Conservation (phyloP, 2,888 invertebrate species). For the Xestia xanthographa region DNA sequence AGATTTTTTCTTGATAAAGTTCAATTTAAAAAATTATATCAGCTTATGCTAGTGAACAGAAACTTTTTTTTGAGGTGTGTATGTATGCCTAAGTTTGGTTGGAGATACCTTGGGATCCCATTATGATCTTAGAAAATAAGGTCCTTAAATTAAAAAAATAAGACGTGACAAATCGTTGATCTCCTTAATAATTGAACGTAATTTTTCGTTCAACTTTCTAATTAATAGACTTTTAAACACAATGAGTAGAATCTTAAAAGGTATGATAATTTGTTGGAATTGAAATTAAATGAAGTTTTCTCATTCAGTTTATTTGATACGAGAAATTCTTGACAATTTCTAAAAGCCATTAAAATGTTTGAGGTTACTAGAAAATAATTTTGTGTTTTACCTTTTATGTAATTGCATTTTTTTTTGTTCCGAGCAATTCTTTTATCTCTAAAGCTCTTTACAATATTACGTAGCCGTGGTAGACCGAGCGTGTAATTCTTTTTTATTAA, state of each 20-base stretch:
- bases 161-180: neutral
- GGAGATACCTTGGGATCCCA: neutral
- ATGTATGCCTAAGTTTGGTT: neutral
- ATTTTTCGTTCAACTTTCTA: conserved; percentile 38
- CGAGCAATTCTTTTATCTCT: conserved; percentile 45
- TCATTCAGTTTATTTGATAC: conserved; percentile 50
- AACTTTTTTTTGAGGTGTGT: too few relatives aligned
- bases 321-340: conserved; percentile 49
- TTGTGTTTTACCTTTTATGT: conserved; percentile 54
- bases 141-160: neutral
- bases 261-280: conserved; percentile 60
- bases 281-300: conserved; percentile 58
- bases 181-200: conserved; percentile 26
- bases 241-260: conserved; percentile 51
- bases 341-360: conserved; percentile 54
- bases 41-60: too few relatives aligned
- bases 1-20: too few relatives aligned
- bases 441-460: conserved; percentile 40
- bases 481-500: conserved; percentile 10
- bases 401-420: conserved; percentile 55
- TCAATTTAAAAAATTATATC: too few relatives aligned
- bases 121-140: neutral
- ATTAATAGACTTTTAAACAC: conserved; percentile 49
- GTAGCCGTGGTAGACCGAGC: conserved; percentile 22
- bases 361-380: conserved; percentile 37